Conservation (phyloP, 2,113 vertebrate genomes). For the Trachemys scripta region DNA sequence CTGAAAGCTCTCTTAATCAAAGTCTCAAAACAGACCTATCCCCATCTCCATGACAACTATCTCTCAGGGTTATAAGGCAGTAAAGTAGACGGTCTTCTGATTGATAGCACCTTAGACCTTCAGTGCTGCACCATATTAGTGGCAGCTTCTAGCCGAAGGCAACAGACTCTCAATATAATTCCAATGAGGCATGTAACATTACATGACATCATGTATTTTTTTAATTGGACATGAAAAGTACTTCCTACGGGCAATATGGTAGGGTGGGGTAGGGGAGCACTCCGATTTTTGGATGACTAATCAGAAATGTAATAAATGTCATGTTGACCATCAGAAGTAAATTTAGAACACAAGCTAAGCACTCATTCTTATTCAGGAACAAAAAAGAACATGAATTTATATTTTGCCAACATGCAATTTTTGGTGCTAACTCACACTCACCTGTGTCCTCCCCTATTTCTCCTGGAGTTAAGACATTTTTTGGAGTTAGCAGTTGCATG, state of each 20-base stretch:
- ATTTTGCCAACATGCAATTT: constrained; percentile 5
- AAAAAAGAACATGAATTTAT: neutral
- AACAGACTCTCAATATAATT: neutral
- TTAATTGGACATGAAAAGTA: constrained; percentile 22
- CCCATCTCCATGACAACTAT: neutral
- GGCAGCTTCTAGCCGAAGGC: accelerated
- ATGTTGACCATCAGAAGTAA: neutral
- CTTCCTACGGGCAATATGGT: neutral
- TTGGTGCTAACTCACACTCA: neutral
- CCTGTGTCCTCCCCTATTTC: neutral
- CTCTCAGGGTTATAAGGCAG: neutral
- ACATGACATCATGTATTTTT: accelerated
- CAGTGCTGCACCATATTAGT: neutral
- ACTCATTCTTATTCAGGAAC: neutral
- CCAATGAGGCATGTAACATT: neutral
- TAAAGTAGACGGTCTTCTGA: neutral
- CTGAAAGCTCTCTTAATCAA: neutral
- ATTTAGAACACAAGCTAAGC: neutral
- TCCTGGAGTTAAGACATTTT: neutral
- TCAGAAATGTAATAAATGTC: neutral
- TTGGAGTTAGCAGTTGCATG: neutral
- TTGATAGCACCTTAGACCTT: neutral
- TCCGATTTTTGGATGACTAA: neutral
- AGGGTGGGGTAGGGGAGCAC: neutral
- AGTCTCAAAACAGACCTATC: neutral